Evolutionary conservation across 2,888 invertebrate genomes (phyloP), one percentile per base, ranked within the genome.

Genomic region (Phalera bucephala): DNA sequence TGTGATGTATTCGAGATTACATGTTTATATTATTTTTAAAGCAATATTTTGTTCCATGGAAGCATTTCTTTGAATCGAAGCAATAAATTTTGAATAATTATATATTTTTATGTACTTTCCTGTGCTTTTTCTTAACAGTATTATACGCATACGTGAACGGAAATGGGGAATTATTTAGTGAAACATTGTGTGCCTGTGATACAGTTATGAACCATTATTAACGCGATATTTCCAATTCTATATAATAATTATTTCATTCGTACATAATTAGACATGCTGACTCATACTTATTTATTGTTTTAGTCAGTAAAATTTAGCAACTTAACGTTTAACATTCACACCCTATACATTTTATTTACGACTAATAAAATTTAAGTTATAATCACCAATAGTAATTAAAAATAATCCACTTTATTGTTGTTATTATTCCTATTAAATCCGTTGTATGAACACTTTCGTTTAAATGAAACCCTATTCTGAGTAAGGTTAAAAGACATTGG

Each of bases 401-500:
- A 46, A 40, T 44, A 46, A 53, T 41, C 42, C 42, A 52, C 50
- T 46, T 45, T 52, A 56, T 45, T 36, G 41, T 40, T 47, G 44
- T 48, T 52, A 57, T 44, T 52, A 45, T 46, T 50, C 40, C 37
- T 42, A 43, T 55, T 52, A 46, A 48, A 58, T 32, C 51, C 32
- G 42, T 46, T 55, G 37, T 45, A 45, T 44, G 43, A 45, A 50
- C 47, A 46, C 45, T 45, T 51, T 23, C 36, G 27, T 27, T 27
- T 32, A 45, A 47, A 51, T 45, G 53, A 46, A 58, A 52, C 52
- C 53, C 40, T 42, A 41, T 40, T 56, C 56, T 59, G 59, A 64
- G 56, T 64, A 56, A 52, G 72, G 64, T 63, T 68, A 82, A 85
- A 86, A 86, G 81, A 86, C 84, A 80, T 73, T 69, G 64, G 58